Conservation (phyloP, 2,888 invertebrate species). For the Nomada flava region DNA sequence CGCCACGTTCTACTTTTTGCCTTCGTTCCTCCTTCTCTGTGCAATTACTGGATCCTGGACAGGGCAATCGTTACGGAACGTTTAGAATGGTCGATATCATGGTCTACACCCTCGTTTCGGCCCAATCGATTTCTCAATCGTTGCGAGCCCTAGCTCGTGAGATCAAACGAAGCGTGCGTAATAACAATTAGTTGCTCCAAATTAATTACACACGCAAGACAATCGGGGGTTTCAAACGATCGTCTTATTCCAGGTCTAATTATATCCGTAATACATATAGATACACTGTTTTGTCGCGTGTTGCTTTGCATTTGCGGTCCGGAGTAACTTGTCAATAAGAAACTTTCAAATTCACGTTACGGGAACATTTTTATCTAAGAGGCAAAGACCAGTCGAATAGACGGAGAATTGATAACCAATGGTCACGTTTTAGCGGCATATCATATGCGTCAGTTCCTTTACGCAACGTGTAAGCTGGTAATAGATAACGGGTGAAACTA, state of each 20-base stretch:
- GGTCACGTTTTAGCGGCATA: neutral
- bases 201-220: no score
- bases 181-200: no score
- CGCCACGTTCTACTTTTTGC: neutral
- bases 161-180: neutral
- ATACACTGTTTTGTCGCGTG: constrained; percentile 2
- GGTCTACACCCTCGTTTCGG: constrained; percentile 9
- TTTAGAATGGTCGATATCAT: constrained; percentile 10
- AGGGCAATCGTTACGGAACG: constrained; percentile 22
- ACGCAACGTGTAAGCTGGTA: neutral
- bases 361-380: neutral
- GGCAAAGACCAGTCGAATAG: neutral
- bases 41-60: constrained; percentile 33
- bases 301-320: constrained; percentile 22
- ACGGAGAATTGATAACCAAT: constrained; percentile 18
- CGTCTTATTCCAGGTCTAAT: constrained; percentile 31
- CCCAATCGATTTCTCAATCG: neutral
- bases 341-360: no score
- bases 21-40: neutral
- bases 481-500: neutral
- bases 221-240: constrained; percentile 18
- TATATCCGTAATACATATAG: neutral
- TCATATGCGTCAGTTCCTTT: no score
- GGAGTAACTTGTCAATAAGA: no score
- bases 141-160: neutral